Percentiles rank a stretch among this genome's conserved stretches.
Conservation (phyloP, 2,888 invertebrate genomes). For the Nowickia ferox region DNA sequence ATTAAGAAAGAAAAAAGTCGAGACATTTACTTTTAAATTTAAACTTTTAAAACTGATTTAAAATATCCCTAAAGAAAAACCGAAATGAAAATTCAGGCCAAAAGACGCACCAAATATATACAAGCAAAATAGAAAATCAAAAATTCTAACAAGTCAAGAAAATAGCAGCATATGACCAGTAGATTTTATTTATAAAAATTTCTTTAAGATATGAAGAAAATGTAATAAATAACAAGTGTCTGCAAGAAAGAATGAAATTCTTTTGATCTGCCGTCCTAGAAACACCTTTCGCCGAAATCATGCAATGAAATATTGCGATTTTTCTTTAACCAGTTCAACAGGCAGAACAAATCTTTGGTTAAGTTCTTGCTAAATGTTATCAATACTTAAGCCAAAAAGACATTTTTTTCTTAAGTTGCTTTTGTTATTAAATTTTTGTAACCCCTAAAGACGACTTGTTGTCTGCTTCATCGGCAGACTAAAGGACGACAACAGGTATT, state of each 20-base stretch:
- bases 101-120: conserved; percentile 23
- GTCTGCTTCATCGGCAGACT: conserved; percentile 72
- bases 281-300: neutral
- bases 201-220: neutral
- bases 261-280: conserved; percentile 5
- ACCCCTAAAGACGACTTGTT: conserved; percentile 70
- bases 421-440: conserved; percentile 13
- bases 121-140: conserved; percentile 4
- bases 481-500: conserved; percentile 79
- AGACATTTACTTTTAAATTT: neutral
- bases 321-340: conserved; percentile 22
- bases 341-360: conserved; percentile 50
- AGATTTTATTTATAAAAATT: neutral
- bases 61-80: conserved; percentile 21
- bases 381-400: conserved; percentile 15
- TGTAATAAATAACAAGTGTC: conserved; percentile 27
- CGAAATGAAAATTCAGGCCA: neutral
- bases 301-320: conserved; percentile 41
- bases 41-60: neutral
- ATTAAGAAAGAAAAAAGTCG: neutral
- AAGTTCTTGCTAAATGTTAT: conserved; percentile 43
- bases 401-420: neutral
- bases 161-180: neutral
- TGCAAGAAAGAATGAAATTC: neutral
- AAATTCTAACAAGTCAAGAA: conserved; percentile 1